A percentile compares a stretch with the other conserved stretches of the same genome.
Evolutionary conservation across 1,140 invertebrate species (phyloP).

Genomic region (Pollicipes pollicipes): DNA sequence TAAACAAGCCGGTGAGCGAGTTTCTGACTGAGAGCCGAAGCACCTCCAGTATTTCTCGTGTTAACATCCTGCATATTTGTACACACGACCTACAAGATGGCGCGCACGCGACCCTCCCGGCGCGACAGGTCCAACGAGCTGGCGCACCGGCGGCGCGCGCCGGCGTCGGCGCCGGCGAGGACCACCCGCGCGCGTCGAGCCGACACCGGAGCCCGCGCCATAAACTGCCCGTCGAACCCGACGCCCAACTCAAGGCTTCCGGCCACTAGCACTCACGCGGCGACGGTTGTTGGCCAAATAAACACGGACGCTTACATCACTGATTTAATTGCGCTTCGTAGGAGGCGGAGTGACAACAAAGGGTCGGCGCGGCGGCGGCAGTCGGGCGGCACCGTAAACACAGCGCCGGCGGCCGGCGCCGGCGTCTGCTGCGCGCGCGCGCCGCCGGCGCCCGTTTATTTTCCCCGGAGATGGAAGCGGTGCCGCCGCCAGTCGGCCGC

Average conservation of each 20-base stretch:
- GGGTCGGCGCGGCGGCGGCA: neutral
- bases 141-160: too few species aligned
- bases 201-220: neutral
- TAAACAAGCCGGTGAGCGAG: neutral
- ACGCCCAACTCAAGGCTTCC: neutral
- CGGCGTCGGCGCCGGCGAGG: too few species aligned
- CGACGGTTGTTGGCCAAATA: neutral
- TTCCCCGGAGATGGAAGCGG: neutral
- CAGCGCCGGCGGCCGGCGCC: too few species aligned
- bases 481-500: neutral
- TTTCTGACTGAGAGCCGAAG: neutral
- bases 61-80: too few species aligned
- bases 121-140: too few species aligned
- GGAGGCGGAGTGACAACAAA: slow-evolving; percentile 1
- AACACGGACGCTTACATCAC: neutral
- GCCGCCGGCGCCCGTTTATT: neutral
- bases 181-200: neutral
- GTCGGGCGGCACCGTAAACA: neutral
- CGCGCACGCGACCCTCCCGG: too few species aligned
- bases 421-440: neutral
- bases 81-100: too few species aligned
- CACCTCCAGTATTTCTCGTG: too few species aligned
- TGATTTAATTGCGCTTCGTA: neutral
- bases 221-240: neutral
- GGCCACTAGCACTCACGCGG: slow-evolving; percentile 1